Evolutionary conservation across 1,140 invertebrate genomes (phyloP).

Genomic region (Ostrea denselamellosa): DNA sequence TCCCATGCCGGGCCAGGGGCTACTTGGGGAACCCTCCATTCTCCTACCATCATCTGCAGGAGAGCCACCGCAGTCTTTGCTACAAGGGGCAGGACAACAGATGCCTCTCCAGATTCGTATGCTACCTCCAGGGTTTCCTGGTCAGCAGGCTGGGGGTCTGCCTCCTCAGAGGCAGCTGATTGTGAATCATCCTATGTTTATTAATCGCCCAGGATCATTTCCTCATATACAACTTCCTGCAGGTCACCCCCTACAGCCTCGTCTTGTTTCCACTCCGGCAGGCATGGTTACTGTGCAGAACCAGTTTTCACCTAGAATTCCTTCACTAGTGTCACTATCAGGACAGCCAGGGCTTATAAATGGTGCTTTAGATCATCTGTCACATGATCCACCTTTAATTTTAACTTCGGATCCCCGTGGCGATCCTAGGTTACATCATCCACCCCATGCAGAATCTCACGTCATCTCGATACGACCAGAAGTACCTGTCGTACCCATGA

Average conservation of each 20-base stretch:
- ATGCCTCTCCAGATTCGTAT: constrained; percentile 47
- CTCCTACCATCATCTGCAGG: constrained; percentile 40
- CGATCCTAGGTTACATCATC: constrained; percentile 48
- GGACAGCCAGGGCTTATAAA: constrained; percentile 56
- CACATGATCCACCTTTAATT: constrained; percentile 49
- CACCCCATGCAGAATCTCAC: constrained; percentile 29
- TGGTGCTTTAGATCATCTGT: constrained; percentile 59
- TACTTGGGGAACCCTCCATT: constrained; percentile 51
- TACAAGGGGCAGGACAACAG: constrained; percentile 41
- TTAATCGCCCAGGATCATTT: constrained; percentile 54
- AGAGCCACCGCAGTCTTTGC: constrained; percentile 41
- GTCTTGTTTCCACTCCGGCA: constrained; percentile 58
- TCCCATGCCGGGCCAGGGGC: constrained; percentile 44
- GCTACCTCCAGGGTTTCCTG: constrained; percentile 44
- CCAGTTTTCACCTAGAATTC: constrained; percentile 58
- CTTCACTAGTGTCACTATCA: constrained; percentile 45
- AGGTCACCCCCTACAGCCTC: constrained; percentile 51
- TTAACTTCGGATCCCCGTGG: constrained; percentile 46
- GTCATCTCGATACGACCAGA: constrained; percentile 38
- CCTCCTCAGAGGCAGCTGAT: constrained; percentile 49
- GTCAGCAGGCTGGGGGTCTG: constrained; percentile 41
- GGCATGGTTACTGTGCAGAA: constrained; percentile 56
- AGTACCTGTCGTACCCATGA: constrained; percentile 4
- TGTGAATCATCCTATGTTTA: constrained; percentile 53
- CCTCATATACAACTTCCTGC: constrained; percentile 50